phyloP scores from a whole-genome alignment of 2,797 vertebrate genomes.

The Paguma larvata region DNA sequence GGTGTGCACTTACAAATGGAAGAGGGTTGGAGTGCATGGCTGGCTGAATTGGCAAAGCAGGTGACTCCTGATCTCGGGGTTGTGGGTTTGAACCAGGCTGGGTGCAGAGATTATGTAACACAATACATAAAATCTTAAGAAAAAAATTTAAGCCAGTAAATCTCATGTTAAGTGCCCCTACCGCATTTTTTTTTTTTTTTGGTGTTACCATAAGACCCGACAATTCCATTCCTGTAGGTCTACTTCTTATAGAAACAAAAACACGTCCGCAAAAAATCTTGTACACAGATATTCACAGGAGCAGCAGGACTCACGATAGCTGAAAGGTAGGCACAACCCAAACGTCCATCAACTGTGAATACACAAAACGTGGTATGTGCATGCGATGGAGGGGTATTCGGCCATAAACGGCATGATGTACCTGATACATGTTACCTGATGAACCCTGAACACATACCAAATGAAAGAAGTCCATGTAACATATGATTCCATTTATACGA shows the following conservation, averaged over 20 bases:
- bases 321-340: not conserved
- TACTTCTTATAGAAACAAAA: slow-evolving; percentile 35
- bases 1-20: not conserved
- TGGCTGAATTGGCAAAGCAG: not conserved
- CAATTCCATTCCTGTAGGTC: not conserved
- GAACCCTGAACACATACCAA: not conserved
- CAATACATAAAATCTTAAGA: not conserved
- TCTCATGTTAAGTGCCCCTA: not conserved
- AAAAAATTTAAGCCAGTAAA: not conserved
- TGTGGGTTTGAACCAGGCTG: not conserved
- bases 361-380: not conserved
- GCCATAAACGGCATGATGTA: slow-evolving; percentile 26
- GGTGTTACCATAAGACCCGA: not conserved
- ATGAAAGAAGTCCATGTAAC: not conserved
- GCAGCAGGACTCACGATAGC: not conserved
- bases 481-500: not conserved
- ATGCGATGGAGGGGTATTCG: not conserved
- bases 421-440: not conserved
- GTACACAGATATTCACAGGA: not conserved
- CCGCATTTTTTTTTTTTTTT: not conserved
- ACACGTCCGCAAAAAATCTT: not conserved
- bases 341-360: not conserved
- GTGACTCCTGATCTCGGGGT: not conserved
- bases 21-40: not conserved
- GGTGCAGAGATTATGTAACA: not conserved